Evolutionary conservation across 2,888 invertebrate genomes (phyloP), one percentile per base, ranked within the genome.

Genomic region (Epiperipatus broadwayi): DNA sequence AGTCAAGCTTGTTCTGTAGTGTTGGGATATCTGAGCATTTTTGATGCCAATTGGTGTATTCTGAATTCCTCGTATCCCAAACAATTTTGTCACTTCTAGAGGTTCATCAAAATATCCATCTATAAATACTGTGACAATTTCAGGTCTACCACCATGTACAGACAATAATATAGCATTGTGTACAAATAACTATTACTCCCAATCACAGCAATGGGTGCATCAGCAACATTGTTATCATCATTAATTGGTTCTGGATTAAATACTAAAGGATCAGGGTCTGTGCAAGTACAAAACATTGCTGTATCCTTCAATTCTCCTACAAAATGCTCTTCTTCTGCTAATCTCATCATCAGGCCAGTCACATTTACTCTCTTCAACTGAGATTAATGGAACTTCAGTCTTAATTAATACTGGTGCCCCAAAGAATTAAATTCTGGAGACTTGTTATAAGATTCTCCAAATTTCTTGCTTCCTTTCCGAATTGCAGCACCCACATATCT

Each of bases 91-190:
- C 10, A 69, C 67, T 48, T 65, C 65, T 37, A 66, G 50, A 4
- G 69, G 68, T 48, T 66, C 69, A 56, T 68, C 66, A 56, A 64
- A 68, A 50, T 66, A 68, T 3, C 69, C 69, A 52, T 69, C 69
- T 43, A 69, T 67, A 47, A 67, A 69, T 14, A 69, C 66, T 7
- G 66, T 67, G 27, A 68, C 59, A 64, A 67, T 64, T 37, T 63
- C 56, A 12, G 63, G 59, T 49, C 66, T 61, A 21, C 61, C 64
- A 20, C 69, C 69, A 41, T 62, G 58, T 4, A 66, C 63, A 15
- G 64, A 58, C 32, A 69, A 50, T 34, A 70, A n/a, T n/a, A n/a
- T n/a, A n/a, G 47, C 43, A 51, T 66, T 67, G 67, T 64, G 54
- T 67, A 69, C 25, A 70, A 55, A 51, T 69, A 70, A 47, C 69